Percentiles rank a stretch among this genome's conserved stretches.
Evolutionary conservation across 2,797 vertebrate genomes (phyloP).

Genomic region (Crypturellus tataupa): DNA sequence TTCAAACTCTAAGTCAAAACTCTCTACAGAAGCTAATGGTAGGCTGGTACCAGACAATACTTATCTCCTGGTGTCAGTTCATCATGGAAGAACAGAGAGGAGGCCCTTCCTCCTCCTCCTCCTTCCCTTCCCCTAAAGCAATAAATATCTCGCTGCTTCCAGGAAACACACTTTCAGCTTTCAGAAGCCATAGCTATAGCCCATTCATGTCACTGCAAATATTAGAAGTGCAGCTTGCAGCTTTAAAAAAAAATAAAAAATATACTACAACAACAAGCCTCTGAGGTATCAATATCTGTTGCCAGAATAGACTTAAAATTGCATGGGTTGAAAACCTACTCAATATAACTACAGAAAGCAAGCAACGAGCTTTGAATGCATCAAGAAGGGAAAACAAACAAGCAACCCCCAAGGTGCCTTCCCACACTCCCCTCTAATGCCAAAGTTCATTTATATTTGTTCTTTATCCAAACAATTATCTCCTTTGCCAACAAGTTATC

Average conservation of each 20-base stretch:
- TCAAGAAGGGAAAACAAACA: not conserved
- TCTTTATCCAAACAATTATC: not conserved
- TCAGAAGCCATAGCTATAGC: not conserved
- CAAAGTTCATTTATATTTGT: not conserved
- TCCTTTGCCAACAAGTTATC: not conserved
- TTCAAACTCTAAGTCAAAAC: not conserved
- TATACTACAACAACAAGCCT: no score
- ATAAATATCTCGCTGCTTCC: not conserved
- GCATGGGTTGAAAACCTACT: not conserved
- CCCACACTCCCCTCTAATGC: not conserved
- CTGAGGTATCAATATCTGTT: not conserved
- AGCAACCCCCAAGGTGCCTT: not conserved
- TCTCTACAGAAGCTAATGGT: not conserved
- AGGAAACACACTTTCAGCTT: not conserved
- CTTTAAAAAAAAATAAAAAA: not conserved
- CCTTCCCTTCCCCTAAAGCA: not conserved
- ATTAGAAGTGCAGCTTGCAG: not conserved
- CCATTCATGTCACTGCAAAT: not conserved
- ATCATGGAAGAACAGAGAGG: rapidly evolving
- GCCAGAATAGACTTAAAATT: not conserved
- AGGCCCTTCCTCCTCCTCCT: not conserved
- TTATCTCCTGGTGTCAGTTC: not conserved
- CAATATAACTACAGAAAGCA: not conserved
- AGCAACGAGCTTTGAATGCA: not conserved
- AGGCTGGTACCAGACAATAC: not conserved